Percentiles rank a stretch among this genome's conserved stretches.
These are phyloP conservation scores for Triplophysa dalaica DNA, from an alignment of 2,113 vertebrate genomes.

Conservation along the genomic window DNA sequence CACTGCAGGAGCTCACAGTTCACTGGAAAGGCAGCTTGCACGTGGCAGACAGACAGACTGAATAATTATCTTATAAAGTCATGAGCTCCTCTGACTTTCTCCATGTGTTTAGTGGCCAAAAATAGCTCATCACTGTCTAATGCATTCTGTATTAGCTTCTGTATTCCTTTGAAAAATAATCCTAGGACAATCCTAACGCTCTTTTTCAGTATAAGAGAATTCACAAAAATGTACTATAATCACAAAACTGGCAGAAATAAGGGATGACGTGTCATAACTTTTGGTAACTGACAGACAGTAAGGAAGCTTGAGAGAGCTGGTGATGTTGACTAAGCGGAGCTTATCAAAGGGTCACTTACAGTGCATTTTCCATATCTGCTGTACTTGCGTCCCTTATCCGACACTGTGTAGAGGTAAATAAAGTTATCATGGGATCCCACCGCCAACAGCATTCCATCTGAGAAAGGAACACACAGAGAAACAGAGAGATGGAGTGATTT, in stretches of 20 bases:
- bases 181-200: too few species aligned
- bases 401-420: constrained; percentile 94
- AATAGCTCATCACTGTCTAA: background rate
- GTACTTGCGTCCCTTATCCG: constrained; percentile 94
- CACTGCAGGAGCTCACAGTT: background rate
- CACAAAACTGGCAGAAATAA: too few species aligned
- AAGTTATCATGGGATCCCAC: constrained; percentile 98
- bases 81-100: too few species aligned
- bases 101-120: background rate
- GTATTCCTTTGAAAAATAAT: too few species aligned
- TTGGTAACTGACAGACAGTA: too few species aligned
- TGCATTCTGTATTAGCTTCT: too few species aligned
- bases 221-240: too few species aligned
- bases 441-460: constrained; percentile 91
- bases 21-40: background rate
- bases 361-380: constrained; percentile 93
- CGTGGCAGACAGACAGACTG: background rate
- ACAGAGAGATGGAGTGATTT: constrained; percentile 1
- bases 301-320: too few species aligned
- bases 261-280: too few species aligned
- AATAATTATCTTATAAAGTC: background rate
- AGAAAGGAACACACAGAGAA: constrained; percentile 28
- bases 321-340: background rate
- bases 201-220: too few species aligned
- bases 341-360: constrained; percentile 75